Base-by-base conservation (phyloP, 1,140 invertebrate species). In the Drosophila burlai region DNA sequence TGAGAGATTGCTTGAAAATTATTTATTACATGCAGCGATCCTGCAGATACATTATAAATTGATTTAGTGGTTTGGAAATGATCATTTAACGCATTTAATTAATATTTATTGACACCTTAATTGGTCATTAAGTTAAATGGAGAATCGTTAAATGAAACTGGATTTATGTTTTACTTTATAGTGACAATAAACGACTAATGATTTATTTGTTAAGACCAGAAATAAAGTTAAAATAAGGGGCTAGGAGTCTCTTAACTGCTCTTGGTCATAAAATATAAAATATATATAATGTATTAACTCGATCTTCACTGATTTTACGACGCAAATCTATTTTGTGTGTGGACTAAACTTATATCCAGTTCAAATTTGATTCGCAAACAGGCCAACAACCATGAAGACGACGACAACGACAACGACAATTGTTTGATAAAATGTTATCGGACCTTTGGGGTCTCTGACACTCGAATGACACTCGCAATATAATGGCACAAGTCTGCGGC, bases 341-440 rank as follows among this genome's bases (percentile, higher is more conserved):
- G 38, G 43, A 60, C 66, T 31, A 18, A 47, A 60, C n/a, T 21
- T 60, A 73, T 72, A 69, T 60, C 67, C 47, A 58, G 67, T 34
- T 73, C 69, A 60, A 73, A 73, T 73, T 73, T 34, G 38, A 73
- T 50, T 61, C 67, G 69, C 69, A 73, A 73, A 73, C 67, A 71
- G 38, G 18, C 45, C 43, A 45, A 45, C 29, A 55, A 9, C 52
- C 18, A 21, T 40, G 62, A 36, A 38, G 55, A 61, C 54, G 18
- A 55, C 18, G 18, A 59, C 64, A 18, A 42, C 61, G n/a, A 50
- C 50, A 13, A 47, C 67, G 21, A 73, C 52, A 60, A 29, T 58
- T 71, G 54, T 43, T 71, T 73, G 69, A 73, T 73, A 72, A 73
- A 73, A 73, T 67, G 46, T 52, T 74, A 74, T 74, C 71, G 55